These are phyloP conservation scores for Formica exsecta DNA, from an alignment of 1,140 invertebrate species.

Conservation along the genomic window DNA sequence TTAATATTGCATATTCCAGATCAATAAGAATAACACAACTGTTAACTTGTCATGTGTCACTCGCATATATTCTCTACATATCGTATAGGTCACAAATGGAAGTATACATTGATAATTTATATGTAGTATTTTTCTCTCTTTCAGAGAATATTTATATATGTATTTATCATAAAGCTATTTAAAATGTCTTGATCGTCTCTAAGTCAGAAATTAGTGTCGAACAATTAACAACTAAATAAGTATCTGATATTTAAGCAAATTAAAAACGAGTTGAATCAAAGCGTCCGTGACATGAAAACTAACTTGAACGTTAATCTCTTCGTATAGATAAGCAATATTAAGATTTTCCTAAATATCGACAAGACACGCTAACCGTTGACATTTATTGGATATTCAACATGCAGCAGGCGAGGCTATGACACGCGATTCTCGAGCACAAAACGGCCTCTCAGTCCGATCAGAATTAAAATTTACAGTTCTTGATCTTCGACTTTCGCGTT, in stretches of 20 bases:
- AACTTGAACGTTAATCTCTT: background rate
- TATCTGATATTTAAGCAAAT: background rate
- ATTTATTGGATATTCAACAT: constrained; percentile 38
- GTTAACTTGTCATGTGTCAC: background rate
- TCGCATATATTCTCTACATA: constrained; percentile 10
- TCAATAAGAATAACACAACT: constrained; percentile 44
- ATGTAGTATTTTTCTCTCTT: background rate
- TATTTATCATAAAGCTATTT: background rate
- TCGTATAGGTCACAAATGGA: constrained; percentile 12
- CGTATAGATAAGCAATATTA: background rate
- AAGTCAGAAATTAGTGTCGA: background rate
- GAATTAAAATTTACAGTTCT: constrained; percentile 26
- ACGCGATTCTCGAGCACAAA: constrained; percentile 12
- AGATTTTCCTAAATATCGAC: constrained; percentile 39
- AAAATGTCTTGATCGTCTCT: background rate
- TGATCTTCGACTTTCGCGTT: constrained; percentile 28
- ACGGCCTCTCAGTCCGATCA: background rate
- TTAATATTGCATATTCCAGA: constrained; percentile 34
- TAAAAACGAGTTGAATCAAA: background rate
- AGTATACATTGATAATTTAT: background rate
- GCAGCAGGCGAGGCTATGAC: constrained; percentile 7
- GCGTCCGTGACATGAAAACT: background rate
- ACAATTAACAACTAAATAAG: background rate
- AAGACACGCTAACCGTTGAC: constrained; percentile 21
- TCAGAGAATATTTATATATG: background rate